These are phyloP conservation scores for Drosophila punjabiensis DNA, from an alignment of 1,140 invertebrate genomes.

Conservation along the genomic window DNA sequence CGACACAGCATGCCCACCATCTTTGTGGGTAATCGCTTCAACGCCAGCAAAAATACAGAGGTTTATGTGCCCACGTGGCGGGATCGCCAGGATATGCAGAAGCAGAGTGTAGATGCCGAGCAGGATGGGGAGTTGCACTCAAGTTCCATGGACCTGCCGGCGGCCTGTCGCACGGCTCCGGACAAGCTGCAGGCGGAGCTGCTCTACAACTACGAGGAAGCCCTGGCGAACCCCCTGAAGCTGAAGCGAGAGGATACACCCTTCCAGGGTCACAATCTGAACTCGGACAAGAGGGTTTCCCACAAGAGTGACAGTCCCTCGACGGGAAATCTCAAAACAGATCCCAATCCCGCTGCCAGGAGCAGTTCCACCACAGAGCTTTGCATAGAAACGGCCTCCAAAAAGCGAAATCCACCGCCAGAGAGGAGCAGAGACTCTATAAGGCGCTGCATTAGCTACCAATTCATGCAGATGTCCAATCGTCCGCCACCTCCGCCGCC, in stretches of 20 bases:
- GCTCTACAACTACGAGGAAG: conserved; percentile 85
- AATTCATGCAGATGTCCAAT: conserved; percentile 83
- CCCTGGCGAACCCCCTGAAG: conserved; percentile 66
- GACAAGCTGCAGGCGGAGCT: conserved; percentile 86
- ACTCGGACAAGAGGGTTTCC: conserved; percentile 59
- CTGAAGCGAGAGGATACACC: conserved; percentile 79
- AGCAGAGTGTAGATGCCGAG: conserved; percentile 69
- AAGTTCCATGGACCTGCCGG: conserved; percentile 86
- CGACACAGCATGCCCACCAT: conserved; percentile 86
- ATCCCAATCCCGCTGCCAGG: conserved; percentile 13
- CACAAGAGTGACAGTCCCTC: conserved; percentile 64
- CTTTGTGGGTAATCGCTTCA: conserved; percentile 87
- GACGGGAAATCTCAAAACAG: conserved; percentile 36
- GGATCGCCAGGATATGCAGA: conserved; percentile 79
- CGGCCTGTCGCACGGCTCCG: conserved; percentile 85
- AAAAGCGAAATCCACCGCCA: background rate
- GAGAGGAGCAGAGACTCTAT: conserved; percentile 58
- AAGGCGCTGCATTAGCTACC: conserved; percentile 86
- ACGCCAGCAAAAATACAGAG: conserved; percentile 86
- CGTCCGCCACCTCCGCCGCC: conserved; percentile 32
- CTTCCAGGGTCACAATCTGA: conserved; percentile 26
- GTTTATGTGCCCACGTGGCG: conserved; percentile 86
- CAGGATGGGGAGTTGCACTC: conserved; percentile 85
- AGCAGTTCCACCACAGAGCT: conserved; percentile 68
- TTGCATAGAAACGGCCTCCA: conserved; percentile 60